Evolutionary conservation across 2,797 vertebrate species (phyloP), one percentile per base, ranked within the genome.

Genomic region (Onychomys arenicola): DNA sequence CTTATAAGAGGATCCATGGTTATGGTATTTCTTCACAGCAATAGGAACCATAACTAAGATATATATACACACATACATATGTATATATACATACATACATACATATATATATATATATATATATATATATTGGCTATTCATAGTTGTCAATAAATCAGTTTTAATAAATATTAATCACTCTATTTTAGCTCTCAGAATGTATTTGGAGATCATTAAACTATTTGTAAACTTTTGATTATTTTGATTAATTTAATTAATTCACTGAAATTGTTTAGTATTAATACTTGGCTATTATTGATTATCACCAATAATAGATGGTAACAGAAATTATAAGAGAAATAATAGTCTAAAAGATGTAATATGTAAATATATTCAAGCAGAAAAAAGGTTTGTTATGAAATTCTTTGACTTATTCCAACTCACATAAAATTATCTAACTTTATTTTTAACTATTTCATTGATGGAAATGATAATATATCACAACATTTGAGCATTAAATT

Each of bases 151-250:
- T 32, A 43, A 21, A 94, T 95, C 91, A 46, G 63, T 86, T 90
- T 96, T 73, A 6, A 17, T 61, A 82, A 83, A 37, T 17, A 17
- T 27, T 17, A 17, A 57, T 90, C 34, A 85, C 93, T 97, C 88
- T 92, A 92, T 25, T 95, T 92, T 89, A 95, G 82, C 77, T 95
- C 90, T 73, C 14, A 1, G 17, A 81, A 90, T 89, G 14, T 77
- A 59, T 97, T 98, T 97, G 95, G 97, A 97, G 84, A 90, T 97
- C 67, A 90, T 82, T 96, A 95, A 78, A 40, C 97, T 96, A 46
- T 49, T 49, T 49, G 57, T 95, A 94, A 97, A 97, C 97, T 97
- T 32, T 69, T 97, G 97, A 96, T 95, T 76, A 46, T 49, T 94
- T 97, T n/a, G n/a, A n/a, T n/a, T n/a, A n/a, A n/a, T n/a, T n/a